These are phyloP conservation scores for Helicoverpa zea DNA, from an alignment of 1,140 invertebrate species.

Conservation along the genomic window DNA sequence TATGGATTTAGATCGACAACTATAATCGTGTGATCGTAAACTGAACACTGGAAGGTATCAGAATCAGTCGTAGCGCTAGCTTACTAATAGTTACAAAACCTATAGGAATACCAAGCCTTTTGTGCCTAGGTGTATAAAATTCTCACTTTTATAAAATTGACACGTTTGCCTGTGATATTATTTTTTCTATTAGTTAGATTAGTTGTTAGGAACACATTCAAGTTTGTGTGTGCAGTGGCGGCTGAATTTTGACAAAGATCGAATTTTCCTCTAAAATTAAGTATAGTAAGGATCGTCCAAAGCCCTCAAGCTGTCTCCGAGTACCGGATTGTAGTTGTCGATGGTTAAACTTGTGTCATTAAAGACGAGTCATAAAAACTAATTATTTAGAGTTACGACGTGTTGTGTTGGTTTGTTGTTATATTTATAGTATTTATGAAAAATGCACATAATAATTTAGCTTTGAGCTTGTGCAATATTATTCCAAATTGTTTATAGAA, in stretches of 20 bases:
- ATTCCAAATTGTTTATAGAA: constrained; percentile 85
- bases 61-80: constrained; percentile 24
- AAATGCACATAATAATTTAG: constrained; percentile 81
- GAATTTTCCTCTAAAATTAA: constrained; percentile 40
- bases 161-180: constrained; percentile 51
- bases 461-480: constrained; percentile 85
- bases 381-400: constrained; percentile 60
- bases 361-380: constrained; percentile 60
- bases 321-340: constrained; percentile 58
- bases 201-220: constrained; percentile 41
- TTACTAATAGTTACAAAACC: constrained; percentile 30
- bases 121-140: constrained; percentile 26
- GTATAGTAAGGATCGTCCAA: constrained; percentile 22
- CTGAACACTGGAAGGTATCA: neutral
- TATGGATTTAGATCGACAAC: constrained; percentile 44
- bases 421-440: constrained; percentile 82
- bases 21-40: constrained; percentile 21
- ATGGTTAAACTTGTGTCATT: constrained; percentile 61
- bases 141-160: constrained; percentile 46
- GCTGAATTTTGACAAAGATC: constrained; percentile 15
- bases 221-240: constrained; percentile 15
- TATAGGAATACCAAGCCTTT: constrained; percentile 18
- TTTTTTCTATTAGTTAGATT: constrained; percentile 51
- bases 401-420: constrained; percentile 83
- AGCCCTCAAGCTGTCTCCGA: constrained; percentile 19